These are phyloP conservation scores for Pluvialis apricaria DNA, from an alignment of 2,113 vertebrate genomes.

Conservation along the genomic window DNA sequence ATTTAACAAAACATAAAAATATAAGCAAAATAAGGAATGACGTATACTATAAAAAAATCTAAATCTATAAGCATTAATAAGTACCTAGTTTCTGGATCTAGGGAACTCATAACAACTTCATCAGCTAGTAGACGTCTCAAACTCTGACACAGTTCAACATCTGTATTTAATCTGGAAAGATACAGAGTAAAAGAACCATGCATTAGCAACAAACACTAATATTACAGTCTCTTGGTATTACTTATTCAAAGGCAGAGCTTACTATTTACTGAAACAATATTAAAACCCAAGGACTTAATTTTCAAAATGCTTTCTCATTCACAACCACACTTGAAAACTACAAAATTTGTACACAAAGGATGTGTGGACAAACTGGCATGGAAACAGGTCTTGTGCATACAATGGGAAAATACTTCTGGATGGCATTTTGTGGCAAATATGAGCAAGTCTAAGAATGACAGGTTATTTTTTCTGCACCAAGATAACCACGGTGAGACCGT, in stretches of 20 bases:
- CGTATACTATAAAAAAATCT: neutral
- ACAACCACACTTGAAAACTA: neutral
- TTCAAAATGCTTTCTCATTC: neutral
- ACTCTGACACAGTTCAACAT: constrained; percentile 90
- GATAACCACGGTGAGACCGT: neutral
- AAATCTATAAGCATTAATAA: neutral
- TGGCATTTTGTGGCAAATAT: neutral
- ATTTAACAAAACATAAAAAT: neutral
- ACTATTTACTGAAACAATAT: neutral
- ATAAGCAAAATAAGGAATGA: neutral
- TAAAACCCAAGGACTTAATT: neutral
- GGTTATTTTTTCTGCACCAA: neutral
- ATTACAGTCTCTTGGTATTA: neutral
- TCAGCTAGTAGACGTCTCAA: constrained; percentile 82
- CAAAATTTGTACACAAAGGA: neutral
- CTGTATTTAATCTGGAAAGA: constrained; percentile 90
- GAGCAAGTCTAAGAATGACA: neutral
- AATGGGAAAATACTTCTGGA: neutral
- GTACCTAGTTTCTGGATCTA: constrained; percentile 93
- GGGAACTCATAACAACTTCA: constrained; percentile 74
- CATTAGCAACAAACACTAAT: neutral
- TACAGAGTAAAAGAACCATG: neutral
- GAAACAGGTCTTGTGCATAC: neutral
- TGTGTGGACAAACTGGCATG: neutral
- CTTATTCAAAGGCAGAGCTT: neutral